Percentiles rank a stretch among this genome's conserved stretches.
These are phyloP conservation scores for Labeo rohita DNA, from an alignment of 2,113 vertebrate genomes.

Conservation along the genomic window DNA sequence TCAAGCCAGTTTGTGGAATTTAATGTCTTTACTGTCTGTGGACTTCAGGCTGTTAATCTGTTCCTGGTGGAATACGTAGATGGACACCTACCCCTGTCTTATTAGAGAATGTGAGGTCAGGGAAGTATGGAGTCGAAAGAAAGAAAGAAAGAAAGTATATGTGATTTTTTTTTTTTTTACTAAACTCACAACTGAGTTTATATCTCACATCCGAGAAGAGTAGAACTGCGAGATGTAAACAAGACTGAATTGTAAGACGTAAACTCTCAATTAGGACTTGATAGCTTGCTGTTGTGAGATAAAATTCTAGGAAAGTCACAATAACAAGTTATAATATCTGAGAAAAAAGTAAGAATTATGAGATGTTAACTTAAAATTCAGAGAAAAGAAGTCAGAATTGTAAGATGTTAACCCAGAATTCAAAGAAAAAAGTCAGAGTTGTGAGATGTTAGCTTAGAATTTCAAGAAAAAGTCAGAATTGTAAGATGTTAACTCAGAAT, in stretches of 20 bases:
- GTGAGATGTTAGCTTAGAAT: no score
- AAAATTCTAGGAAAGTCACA: not conserved
- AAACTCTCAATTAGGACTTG: not conserved
- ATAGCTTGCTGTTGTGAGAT: not conserved
- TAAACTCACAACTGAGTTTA: not conserved
- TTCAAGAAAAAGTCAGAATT: no score
- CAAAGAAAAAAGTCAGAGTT: no score
- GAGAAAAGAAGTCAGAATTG: not conserved
- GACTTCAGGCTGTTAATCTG: not conserved
- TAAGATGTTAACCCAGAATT: not conserved
- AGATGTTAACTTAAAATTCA: no score
- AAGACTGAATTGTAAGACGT: not conserved
- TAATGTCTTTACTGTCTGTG: conserved; percentile 38
- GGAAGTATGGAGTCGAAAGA: not conserved
- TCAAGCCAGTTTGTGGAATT: conserved; percentile 37
- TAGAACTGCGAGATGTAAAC: not conserved
- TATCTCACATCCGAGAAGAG: not conserved
- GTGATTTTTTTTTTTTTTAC: not conserved
- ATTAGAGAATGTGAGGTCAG: not conserved
- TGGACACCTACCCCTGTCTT: not conserved
- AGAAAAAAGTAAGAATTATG: no score
- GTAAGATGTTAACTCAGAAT: no score
- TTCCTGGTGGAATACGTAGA: not conserved
- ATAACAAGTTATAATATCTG: no score
- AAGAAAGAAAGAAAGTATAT: not conserved